Percentiles rank a stretch among this genome's conserved stretches.
phyloP scores from a whole-genome alignment of 2,797 vertebrate species.

The Spinus olivaceus region DNA sequence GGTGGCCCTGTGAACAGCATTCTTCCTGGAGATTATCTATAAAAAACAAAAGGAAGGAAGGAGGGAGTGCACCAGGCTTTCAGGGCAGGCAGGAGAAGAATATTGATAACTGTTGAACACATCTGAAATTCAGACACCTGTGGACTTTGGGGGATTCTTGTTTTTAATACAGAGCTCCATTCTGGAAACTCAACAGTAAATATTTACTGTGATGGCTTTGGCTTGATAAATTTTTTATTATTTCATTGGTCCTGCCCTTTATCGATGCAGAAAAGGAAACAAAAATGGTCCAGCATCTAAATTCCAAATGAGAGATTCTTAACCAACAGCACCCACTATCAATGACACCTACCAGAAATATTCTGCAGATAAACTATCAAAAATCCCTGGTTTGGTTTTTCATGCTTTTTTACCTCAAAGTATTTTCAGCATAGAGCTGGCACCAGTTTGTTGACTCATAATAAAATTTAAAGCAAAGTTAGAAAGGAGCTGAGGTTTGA shows the following conservation, averaged over 20 bases:
- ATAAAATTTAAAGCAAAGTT: neutral
- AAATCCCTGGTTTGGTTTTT: neutral
- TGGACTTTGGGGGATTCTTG: neutral
- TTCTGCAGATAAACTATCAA: neutral
- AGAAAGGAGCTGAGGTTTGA: neutral
- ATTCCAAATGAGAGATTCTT: neutral
- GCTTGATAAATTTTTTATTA: neutral
- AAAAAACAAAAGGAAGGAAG: neutral
- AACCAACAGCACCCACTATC: neutral
- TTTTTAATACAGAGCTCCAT: neutral
- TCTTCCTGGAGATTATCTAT: neutral
- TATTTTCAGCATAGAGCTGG: neutral
- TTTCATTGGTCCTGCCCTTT: neutral
- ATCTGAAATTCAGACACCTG: neutral
- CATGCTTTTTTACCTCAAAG: neutral
- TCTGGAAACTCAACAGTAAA: neutral
- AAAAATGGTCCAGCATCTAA: neutral
- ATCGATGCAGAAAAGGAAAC: neutral
- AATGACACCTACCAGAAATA: neutral
- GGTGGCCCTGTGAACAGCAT: neutral
- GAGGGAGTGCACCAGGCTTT: rapidly evolving
- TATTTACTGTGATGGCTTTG: neutral
- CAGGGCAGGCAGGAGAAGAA: neutral
- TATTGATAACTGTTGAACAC: neutral
- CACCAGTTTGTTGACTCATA: neutral